Evolutionary conservation across 1,140 invertebrate genomes (phyloP), one percentile per base, ranked within the genome.

Genomic region (Adelges cooleyi): DNA sequence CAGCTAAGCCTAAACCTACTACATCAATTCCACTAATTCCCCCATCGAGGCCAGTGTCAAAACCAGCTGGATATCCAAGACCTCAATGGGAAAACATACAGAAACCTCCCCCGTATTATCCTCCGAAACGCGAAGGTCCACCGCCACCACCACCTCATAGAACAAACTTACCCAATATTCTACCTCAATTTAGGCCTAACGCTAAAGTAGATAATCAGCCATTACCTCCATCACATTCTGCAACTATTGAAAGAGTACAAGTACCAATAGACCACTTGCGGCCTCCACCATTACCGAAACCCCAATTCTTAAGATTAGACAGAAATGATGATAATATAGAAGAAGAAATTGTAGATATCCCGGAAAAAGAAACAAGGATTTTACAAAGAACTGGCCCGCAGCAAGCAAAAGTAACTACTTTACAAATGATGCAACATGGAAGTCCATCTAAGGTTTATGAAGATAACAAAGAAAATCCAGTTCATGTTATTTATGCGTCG

Each of bases 131-230:
- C 27, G 33, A 62, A 33, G n/a, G 29, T 38, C 6, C 42, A 62
- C 29, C 44, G 25, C 20, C 33, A 65, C 48, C 44, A 11, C 56
- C 42, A 10, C 56, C 42, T 29, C 56, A 62, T 29, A 48, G 56
- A 20, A 20, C 42, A n/a, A 48, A 48, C 22, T 66, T 86, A 48
- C 84, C 84, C 0, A 86, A 86, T 68, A 85, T 86, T 68, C 69
- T 86, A 33, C 84, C 84, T 0, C 84, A 86, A 69, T 86, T 86
- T 65, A 74, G 84, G 52, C 84, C 84, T 0, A 85, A 85, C 67
- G 79, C 80, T 1, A 82, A 82, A 69, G 74, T 80, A 2, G 81
- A 80, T 0, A 75, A 76, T 18, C 77, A 77, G 1, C 80, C 81
- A 66, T 72, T 73, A 5, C 68, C 76, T 2, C 53, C 25, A 36